Percentiles rank a stretch among this genome's conserved stretches.
phyloP scores from a whole-genome alignment of 2,797 vertebrate genomes.

The Phataginus tetradactyla region DNA sequence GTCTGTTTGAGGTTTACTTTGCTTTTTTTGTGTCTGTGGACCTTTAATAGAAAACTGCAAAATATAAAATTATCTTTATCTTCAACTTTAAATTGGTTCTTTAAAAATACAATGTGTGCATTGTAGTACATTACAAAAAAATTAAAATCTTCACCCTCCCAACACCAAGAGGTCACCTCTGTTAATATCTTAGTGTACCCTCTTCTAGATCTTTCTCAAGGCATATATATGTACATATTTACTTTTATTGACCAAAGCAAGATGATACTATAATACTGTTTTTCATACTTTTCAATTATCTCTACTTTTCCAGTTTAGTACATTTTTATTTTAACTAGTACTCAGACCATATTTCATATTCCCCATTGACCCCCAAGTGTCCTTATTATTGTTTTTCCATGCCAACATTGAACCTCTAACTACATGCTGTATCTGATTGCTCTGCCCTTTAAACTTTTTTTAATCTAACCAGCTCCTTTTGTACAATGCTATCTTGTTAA shows the following conservation, averaged over 20 bases:
- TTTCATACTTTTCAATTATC: constrained; percentile 15
- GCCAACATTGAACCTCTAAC: not conserved
- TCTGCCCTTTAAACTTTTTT: not conserved
- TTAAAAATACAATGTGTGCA: not conserved
- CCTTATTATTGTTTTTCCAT: not conserved
- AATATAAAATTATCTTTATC: not conserved
- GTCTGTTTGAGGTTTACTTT: not conserved
- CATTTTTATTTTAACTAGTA: constrained; percentile 41
- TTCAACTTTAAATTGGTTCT: constrained; percentile 41
- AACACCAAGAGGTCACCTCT: not conserved
- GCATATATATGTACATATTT: not conserved
- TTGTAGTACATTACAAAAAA: not conserved
- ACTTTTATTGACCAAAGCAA: constrained; percentile 8
- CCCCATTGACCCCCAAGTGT: not conserved
- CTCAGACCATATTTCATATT: not conserved
- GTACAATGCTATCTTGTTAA: not conserved
- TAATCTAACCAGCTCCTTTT: not conserved
- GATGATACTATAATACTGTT: not conserved
- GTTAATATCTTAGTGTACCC: not conserved
- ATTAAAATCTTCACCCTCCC: not conserved
- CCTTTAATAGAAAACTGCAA: not conserved
- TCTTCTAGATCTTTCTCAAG: not conserved
- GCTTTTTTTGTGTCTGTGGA: not conserved
- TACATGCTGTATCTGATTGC: not conserved
- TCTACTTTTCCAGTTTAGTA: not conserved